phyloP scores from a whole-genome alignment of 2,888 invertebrate genomes.

The Amblyteles armatorius region DNA sequence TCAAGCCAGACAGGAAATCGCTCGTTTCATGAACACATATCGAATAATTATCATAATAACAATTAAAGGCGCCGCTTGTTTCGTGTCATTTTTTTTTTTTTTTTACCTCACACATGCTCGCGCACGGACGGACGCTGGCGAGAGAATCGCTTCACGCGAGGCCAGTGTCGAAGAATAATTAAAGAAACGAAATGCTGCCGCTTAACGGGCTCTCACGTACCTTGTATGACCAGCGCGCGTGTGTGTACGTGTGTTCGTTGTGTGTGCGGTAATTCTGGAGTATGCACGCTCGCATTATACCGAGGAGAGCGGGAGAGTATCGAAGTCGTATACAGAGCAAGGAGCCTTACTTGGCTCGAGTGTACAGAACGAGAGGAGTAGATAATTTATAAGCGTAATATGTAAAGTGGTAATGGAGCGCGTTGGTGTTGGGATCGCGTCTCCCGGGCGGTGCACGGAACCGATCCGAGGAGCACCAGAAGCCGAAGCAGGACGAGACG shows the following conservation, averaged over 20 bases:
- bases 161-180: conserved; percentile 29
- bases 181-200: conserved; percentile 37
- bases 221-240: neutral
- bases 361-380: conserved; percentile 53
- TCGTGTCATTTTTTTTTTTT: neutral
- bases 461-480: conserved; percentile 62
- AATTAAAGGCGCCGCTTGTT: conserved; percentile 18
- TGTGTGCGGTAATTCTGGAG: neutral
- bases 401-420: conserved; percentile 81
- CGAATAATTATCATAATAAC: conserved; percentile 20
- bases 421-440: conserved; percentile 64
- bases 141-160: conserved; percentile 29
- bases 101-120: neutral
- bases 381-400: conserved; percentile 81
- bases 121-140: neutral
- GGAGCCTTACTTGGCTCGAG: conserved; percentile 63
- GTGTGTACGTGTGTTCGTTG: neutral
- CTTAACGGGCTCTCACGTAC: conserved; percentile 46
- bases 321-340: conserved; percentile 47
- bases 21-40: conserved; percentile 5
- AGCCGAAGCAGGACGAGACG: conserved; percentile 55
- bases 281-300: conserved; percentile 26
- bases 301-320: conserved; percentile 28
- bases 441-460: conserved; percentile 63
- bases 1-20: conserved; percentile 10